Percentiles rank a stretch among this genome's conserved stretches.
Evolutionary conservation across 2,888 invertebrate genomes (phyloP).

Genomic region (Tridacna gigas): DNA sequence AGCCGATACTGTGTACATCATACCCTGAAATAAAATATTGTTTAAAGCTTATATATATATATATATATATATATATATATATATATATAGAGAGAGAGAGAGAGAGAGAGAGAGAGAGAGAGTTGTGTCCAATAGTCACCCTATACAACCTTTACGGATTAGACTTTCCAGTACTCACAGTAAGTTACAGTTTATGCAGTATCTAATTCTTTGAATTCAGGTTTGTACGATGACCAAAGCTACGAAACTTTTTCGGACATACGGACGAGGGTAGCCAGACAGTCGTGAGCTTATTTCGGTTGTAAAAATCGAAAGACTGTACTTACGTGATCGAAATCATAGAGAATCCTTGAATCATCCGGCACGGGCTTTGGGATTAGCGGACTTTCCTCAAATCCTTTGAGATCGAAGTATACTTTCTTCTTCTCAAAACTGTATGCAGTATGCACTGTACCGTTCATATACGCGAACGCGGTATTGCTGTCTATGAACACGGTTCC

Average conservation of each 20-base stretch:
- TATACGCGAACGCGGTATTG: constrained; percentile 60
- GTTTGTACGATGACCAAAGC: no score
- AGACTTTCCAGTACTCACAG: no score
- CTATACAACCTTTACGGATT: no score
- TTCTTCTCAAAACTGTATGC: constrained; percentile 51
- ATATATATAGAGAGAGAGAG: background rate
- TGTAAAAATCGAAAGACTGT: background rate
- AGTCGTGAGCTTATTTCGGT: background rate
- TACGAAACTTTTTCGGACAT: no score
- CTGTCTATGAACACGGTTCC: constrained; percentile 62
- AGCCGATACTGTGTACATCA: constrained; percentile 31
- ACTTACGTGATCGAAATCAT: constrained; percentile 57
- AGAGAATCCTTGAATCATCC: constrained; percentile 34
- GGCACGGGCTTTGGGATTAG: constrained; percentile 61
- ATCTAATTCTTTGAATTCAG: no score
- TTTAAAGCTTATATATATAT: no score
- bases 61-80: no score
- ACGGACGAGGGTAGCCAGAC: no score
- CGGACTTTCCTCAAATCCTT: constrained; percentile 57
- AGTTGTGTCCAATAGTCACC: no score
- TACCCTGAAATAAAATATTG: constrained; percentile 40
- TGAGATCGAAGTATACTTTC: constrained; percentile 45
- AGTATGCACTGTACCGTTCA: constrained; percentile 53
- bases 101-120: constrained; percentile 6
- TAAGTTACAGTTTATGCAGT: no score